These are phyloP conservation scores for Rhopilema esculentum DNA, from an alignment of 30 jellyfish, hydroid and myxozoan genomes.

Conservation along the genomic window DNA sequence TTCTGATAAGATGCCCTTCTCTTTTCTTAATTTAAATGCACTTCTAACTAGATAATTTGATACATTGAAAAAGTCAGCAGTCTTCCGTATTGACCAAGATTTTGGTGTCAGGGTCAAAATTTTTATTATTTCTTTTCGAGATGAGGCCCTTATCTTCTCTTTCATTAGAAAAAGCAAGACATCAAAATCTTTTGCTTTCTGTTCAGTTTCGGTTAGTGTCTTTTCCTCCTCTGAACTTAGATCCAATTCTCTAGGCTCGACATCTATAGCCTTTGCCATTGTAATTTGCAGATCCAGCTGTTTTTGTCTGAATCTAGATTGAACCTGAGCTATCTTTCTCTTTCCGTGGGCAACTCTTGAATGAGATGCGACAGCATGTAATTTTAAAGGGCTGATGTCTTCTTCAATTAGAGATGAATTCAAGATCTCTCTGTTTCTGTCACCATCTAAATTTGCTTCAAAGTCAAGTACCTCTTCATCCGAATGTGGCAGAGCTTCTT, in stretches of 20 bases:
- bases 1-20: slow-evolving; percentile 26
- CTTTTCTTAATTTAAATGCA: slow-evolving; percentile 36
- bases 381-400: slow-evolving; percentile 37
- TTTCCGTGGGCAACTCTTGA: slow-evolving; percentile 40
- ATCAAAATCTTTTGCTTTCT: slow-evolving; percentile 41
- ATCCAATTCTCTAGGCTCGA: slow-evolving; percentile 22
- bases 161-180: slow-evolving; percentile 18
- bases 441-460: slow-evolving; percentile 8
- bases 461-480: slow-evolving; percentile 7
- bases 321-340: slow-evolving; percentile 41
- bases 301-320: slow-evolving; percentile 13
- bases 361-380: slow-evolving; percentile 51
- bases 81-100: slow-evolving; percentile 49
- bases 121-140: slow-evolving; percentile 33
- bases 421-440: slow-evolving; percentile 9
- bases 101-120: slow-evolving; percentile 36
- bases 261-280: slow-evolving; percentile 41
- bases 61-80: slow-evolving; percentile 36
- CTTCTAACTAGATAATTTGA: slow-evolving; percentile 39
- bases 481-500: background rate
- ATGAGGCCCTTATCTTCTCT: slow-evolving; percentile 26
- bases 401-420: slow-evolving; percentile 24
- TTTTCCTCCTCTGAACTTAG: background rate
- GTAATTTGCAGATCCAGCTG: slow-evolving; percentile 1
- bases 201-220: background rate